phyloP scores from a whole-genome alignment of 2,797 vertebrate species.

The Pseudocheirus occidentalis region DNA sequence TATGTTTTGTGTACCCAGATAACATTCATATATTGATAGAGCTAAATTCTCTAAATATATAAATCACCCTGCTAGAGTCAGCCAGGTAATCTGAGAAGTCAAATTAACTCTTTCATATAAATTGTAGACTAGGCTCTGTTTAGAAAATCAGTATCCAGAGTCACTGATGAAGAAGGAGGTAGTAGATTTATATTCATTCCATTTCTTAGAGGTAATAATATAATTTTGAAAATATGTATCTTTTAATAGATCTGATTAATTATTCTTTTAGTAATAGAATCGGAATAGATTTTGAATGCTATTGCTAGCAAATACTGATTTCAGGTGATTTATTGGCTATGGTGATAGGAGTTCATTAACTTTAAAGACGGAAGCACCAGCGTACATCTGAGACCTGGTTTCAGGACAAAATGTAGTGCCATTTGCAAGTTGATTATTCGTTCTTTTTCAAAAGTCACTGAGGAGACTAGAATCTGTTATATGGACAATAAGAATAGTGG shows the following conservation, averaged over 20 bases:
- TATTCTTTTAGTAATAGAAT: slow-evolving; percentile 1
- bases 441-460: not conserved
- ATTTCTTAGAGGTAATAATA: not conserved
- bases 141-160: not conserved
- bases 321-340: not conserved
- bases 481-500: not conserved
- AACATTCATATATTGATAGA: slow-evolving; percentile 72
- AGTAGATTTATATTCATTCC: not conserved
- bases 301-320: slow-evolving; percentile 9
- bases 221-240: slow-evolving; percentile 8
- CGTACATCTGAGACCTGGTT: not conserved
- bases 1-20: slow-evolving; percentile 62
- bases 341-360: not conserved
- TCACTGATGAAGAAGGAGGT: not conserved
- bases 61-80: slow-evolving; percentile 18
- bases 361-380: not conserved
- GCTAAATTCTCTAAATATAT: slow-evolving; percentile 38
- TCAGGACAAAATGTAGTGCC: not conserved
- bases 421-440: not conserved
- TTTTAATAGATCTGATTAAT: not conserved
- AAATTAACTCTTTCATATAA: slow-evolving; percentile 26
- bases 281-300: not conserved
- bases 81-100: not conserved
- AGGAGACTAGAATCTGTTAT: not conserved
- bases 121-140: too few relatives aligned